Base-by-base conservation (phyloP, 2,888 invertebrate species). In the Dinocampus coccinellae region DNA sequence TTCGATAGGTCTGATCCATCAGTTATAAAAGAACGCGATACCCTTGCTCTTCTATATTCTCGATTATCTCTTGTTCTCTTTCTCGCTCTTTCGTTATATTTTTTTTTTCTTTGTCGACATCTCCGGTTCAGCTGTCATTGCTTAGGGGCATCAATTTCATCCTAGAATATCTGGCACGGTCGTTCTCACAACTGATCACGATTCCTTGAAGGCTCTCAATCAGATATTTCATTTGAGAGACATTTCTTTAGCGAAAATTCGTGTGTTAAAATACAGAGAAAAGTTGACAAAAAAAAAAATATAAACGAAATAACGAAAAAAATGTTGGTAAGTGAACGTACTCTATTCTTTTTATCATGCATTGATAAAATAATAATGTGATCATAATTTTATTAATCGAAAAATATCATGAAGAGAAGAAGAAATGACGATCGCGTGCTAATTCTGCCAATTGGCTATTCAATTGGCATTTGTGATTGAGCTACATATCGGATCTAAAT, bases 301-400 rank as follows among this genome's bases (percentile, higher is more conserved):
- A 72, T 60, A 62, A 47, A 47, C 1, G 7, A 16, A 7, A 16
- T 7, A n/a, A 47, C 36, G 53, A 71, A 67, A 69, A 76, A 76
- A 75, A 75, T 61, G 68, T 72, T 74, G n/a, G n/a, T n/a, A n/a
- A n/a, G n/a, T n/a, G n/a, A n/a, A n/a, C n/a, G n/a, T n/a, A n/a
- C n/a, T n/a, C n/a, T n/a, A n/a, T n/a, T n/a, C n/a, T n/a, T n/a
- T n/a, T n/a, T n/a, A n/a, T n/a, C n/a, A n/a, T n/a, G n/a, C n/a
- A n/a, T n/a, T n/a, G n/a, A n/a, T n/a, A n/a, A n/a, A n/a, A n/a
- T n/a, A n/a, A n/a, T n/a, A n/a, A n/a, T n/a, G n/a, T n/a, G n/a
- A n/a, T n/a, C n/a, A n/a, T n/a, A n/a, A n/a, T n/a, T n/a, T n/a
- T n/a, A n/a, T n/a, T n/a, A n/a, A n/a, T n/a, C n/a, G n/a, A n/a